A percentile compares a stretch with the other conserved stretches of the same genome.
Evolutionary conservation across 2,113 vertebrate species (phyloP).

Genomic region (Chrysochloris asiatica): DNA sequence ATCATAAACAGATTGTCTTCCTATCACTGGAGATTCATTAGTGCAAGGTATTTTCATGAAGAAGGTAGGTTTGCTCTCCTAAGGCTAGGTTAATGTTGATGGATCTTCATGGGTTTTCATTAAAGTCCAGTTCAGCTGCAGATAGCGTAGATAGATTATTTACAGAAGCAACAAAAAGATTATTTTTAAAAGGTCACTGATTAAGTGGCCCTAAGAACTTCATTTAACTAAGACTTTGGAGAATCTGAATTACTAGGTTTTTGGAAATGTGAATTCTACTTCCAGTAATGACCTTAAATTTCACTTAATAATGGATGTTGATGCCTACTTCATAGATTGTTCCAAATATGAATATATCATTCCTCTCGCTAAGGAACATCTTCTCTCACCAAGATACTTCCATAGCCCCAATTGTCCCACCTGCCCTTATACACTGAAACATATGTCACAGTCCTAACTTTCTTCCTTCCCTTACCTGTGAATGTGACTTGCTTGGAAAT

Average conservation of each 20-base stretch:
- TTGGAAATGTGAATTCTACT: conserved; percentile 18
- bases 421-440: not conserved
- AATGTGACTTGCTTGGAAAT: not conserved
- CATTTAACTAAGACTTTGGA: not conserved
- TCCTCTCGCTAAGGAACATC: not conserved
- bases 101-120: not conserved
- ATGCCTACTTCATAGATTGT: not conserved
- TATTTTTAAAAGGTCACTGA: conserved; percentile 31
- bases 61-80: conserved; percentile 5
- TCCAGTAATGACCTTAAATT: conserved; percentile 34
- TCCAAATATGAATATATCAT: not conserved
- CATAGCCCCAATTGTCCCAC: not conserved
- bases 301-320: not conserved
- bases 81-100: not conserved
- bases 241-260: conserved; percentile 12
- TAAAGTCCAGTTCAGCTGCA: conserved; percentile 7
- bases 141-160: conserved; percentile 25
- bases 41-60: not conserved
- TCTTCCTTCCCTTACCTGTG: not conserved
- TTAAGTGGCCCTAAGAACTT: not conserved
- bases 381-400: not conserved
- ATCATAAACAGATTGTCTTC: not conserved
- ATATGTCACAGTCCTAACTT: not conserved
- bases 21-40: conserved; percentile 5
- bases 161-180: conserved; percentile 9